Evolutionary conservation across 2,113 vertebrate species (phyloP), one percentile per base, ranked within the genome.

Genomic region (Dromiciops gliroides): DNA sequence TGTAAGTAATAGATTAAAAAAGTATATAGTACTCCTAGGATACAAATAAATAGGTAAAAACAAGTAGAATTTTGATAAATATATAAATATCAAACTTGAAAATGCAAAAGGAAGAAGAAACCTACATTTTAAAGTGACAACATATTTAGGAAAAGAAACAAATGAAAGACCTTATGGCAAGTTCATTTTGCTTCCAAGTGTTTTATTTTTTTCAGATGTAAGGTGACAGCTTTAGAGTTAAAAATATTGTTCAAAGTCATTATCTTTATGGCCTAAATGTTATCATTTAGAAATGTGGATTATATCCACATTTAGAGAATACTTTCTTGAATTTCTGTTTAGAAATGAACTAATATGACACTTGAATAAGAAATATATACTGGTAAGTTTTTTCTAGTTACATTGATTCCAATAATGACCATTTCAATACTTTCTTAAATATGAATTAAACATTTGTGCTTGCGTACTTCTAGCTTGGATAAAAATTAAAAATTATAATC

Each of bases 11-110:
- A 94, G 83, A 94, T 93, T 90, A 96, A 94, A 60, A 90, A 98
- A 51, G 91, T 97, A 93, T 97, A 94, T 96, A 94, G 92, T 83
- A 97, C 97, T 97, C 97, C 93, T 95, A 50, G 90, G 50, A 97
- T 94, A 26, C 28, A 91, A 94, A 96, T 95, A 47, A 96, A 16
- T 24, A 91, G 12, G 90, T 67, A 24, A 96, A 95, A 95, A 44
- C 23, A 28, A 10, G 8, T 48, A 75, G 83, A 25, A 4, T 50
- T 95, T 67, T 67, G 56, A 31, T 90, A 90, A 90, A 90, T 93
- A 51, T 5, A 92, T 28, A 96, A 94, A 94, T 53, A 89, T 28
- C 47, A 89, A 96, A 90, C 16, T 92, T 96, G 31, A 94, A 89
- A 96, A 48, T 92, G 89, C 48, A 92, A 94, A n/a, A 91, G 52